Base-by-base conservation (phyloP, 2,888 invertebrate genomes). In the Drosophila helvetica region DNA sequence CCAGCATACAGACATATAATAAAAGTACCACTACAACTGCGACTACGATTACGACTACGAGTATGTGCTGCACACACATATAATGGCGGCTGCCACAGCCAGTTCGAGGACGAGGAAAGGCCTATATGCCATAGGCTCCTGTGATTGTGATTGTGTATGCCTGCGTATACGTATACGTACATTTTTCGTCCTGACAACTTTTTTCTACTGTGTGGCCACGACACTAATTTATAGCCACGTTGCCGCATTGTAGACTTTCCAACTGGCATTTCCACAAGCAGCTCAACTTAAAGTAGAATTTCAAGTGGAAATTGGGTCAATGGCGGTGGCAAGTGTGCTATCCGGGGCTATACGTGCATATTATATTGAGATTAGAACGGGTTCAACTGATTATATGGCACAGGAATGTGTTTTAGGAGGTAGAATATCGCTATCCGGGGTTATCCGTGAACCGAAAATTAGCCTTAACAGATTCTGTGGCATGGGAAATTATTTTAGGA, bases 181-280 rank as follows among this genome's bases (percentile, higher is more conserved):
- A 53, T 48, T 54, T 54, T 27, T 43, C 45, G 55, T 47, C 63
- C 27, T 64, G 56, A 59, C 17, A 58, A 70, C 56, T 55, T 58
- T 62, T 73, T 84, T 76, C 58, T 68, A 72, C 47, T 42, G 33
- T 80, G 58, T 67, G 69, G 56, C 78, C 65, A 75, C 85, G 85
- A 68, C 81, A 78, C 85, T 87, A 84, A 87, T 83, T 86, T 86
- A 77, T 82, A 63, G 79, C 66, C 74, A 79, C 65, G 62, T 76
- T 81, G 74, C 58, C 70, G 76, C 72, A 71, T 61, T 76, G 57
- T 85, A 61, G 73, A 72, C 82, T 70, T 72, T 82, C 55, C 74
- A 88, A 82, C 83, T 65, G 79, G 76, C 66, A 54, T 42, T 48
- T 22, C 33, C 22, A 42, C 51, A 47, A 53, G 38, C 38, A 38